A percentile compares a stretch with the other conserved stretches of the same genome.
Conservation (phyloP, 2,888 invertebrate genomes). For the Watsonalla cultraria region DNA sequence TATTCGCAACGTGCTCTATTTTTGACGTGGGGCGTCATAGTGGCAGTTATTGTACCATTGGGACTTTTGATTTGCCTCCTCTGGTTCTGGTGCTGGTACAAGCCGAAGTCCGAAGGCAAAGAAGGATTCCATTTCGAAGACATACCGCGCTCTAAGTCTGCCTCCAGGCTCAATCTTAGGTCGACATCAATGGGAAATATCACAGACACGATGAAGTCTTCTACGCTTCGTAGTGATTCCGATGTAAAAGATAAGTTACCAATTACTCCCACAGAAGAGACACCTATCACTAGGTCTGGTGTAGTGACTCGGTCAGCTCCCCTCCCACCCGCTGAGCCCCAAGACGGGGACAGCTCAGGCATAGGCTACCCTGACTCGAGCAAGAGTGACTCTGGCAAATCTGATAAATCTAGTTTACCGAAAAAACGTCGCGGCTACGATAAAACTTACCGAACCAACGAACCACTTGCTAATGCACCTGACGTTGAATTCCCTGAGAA, state of each 20-base stretch:
- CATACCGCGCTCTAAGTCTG: conserved; percentile 78
- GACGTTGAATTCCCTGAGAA: conserved; percentile 89
- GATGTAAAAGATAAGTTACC: conserved; percentile 54
- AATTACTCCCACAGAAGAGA: conserved; percentile 59
- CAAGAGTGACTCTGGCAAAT: conserved; percentile 71
- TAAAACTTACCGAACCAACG: conserved; percentile 89
- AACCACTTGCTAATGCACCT: conserved; percentile 87
- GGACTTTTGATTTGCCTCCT: conserved; percentile 80
- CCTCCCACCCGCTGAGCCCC: conserved; percentile 40
- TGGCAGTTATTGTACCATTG: conserved; percentile 84
- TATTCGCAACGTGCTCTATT: conserved; percentile 85
- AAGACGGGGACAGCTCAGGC: conserved; percentile 71
- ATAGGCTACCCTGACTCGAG: conserved; percentile 75
- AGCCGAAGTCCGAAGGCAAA: conserved; percentile 77
- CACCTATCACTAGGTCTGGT: conserved; percentile 36
- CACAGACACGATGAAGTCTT: conserved; percentile 70
- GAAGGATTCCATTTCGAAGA: conserved; percentile 76
- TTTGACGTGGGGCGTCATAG: conserved; percentile 85
- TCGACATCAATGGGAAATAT: conserved; percentile 74
- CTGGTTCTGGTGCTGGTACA: conserved; percentile 81
- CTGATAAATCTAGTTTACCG: conserved; percentile 60
- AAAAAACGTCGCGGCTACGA: conserved; percentile 88
- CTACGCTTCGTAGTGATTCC: conserved; percentile 58
- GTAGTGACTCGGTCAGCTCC: conserved; percentile 52
- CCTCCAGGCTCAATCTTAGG: conserved; percentile 78